These are phyloP conservation scores for Neocrepidodera transversa DNA, from an alignment of 2,888 invertebrate genomes.

Conservation along the genomic window DNA sequence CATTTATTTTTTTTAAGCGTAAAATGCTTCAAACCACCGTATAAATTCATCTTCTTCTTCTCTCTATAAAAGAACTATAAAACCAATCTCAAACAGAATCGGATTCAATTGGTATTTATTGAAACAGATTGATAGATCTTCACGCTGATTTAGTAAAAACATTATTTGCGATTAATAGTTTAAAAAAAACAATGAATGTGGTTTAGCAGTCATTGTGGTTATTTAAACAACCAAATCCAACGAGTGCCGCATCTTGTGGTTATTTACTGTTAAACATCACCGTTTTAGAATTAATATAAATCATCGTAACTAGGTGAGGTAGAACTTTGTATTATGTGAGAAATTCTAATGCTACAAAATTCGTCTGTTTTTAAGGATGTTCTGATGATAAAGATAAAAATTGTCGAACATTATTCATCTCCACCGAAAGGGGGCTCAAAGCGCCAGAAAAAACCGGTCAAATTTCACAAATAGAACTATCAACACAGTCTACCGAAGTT, in stretches of 20 bases:
- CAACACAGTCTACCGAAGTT: too few species aligned
- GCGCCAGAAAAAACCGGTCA: too few species aligned
- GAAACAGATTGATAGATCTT: conserved; percentile 20
- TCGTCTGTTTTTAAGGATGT: too few species aligned
- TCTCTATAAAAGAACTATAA: conserved; percentile 14
- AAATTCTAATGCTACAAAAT: too few species aligned
- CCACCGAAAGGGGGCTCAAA: too few species aligned
- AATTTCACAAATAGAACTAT: too few species aligned
- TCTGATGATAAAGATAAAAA: too few species aligned
- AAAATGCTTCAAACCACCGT: conserved; percentile 19
- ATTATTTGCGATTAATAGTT: conserved; percentile 7
- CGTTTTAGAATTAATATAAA: too few species aligned
- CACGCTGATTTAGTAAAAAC: conserved; percentile 15
- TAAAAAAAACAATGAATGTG: conserved; percentile 10
- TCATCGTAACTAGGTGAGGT: too few species aligned
- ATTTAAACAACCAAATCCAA: conserved; percentile 4
- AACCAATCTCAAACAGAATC: conserved; percentile 6
- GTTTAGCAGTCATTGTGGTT: conserved; percentile 1
- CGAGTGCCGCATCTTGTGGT: not conserved
- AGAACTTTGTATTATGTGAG: too few species aligned
- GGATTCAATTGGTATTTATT: conserved; percentile 10
- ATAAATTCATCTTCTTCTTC: conserved; percentile 10
- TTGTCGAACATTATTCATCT: too few species aligned
- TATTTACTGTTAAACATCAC: conserved; percentile 9
- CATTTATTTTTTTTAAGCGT: conserved; percentile 14